A percentile compares a stretch with the other conserved stretches of the same genome.
Evolutionary conservation across 2,113 vertebrate species (phyloP).

Genomic region (Danio rerio): DNA sequence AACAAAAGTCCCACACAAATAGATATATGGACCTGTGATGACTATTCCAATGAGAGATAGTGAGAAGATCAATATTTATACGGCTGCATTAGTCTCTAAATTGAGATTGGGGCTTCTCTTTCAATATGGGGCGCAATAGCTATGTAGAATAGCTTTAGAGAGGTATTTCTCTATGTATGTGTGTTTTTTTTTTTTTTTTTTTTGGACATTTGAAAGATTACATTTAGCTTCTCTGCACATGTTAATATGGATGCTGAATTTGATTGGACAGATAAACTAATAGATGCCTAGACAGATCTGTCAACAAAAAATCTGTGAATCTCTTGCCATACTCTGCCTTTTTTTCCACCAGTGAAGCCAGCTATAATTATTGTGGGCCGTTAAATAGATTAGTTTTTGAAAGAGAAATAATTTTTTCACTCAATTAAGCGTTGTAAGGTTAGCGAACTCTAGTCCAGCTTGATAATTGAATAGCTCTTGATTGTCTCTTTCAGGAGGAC

Average conservation of each 20-base stretch:
- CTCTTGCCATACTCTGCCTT: not conserved
- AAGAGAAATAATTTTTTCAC: constrained; percentile 77
- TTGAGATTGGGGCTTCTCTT: constrained; percentile 60
- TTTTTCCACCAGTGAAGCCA: not conserved
- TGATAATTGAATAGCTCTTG: constrained; percentile 76
- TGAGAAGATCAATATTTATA: constrained; percentile 72
- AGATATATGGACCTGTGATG: constrained; percentile 73
- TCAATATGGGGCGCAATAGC: constrained; percentile 14
- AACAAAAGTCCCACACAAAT: constrained; percentile 68
- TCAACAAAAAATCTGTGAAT: not conserved
- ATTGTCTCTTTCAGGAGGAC: constrained; percentile 67
- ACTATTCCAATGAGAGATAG: constrained; percentile 67
- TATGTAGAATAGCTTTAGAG: not conserved
- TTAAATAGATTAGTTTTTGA: constrained; percentile 74
- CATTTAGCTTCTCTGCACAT: not conserved
- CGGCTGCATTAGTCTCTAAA: constrained; percentile 66
- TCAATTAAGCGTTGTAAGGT: constrained; percentile 76
- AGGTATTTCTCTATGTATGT: not conserved
- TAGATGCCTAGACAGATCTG: not conserved
- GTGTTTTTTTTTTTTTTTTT: not conserved
- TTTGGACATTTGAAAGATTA: not conserved
- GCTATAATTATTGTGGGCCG: constrained; percentile 53
- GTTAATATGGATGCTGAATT: constrained; percentile 2
- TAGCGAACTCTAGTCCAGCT: constrained; percentile 74
- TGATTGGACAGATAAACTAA: not conserved